Conservation (phyloP, 2,113 vertebrate genomes). For the Laterallus jamaicensis region DNA sequence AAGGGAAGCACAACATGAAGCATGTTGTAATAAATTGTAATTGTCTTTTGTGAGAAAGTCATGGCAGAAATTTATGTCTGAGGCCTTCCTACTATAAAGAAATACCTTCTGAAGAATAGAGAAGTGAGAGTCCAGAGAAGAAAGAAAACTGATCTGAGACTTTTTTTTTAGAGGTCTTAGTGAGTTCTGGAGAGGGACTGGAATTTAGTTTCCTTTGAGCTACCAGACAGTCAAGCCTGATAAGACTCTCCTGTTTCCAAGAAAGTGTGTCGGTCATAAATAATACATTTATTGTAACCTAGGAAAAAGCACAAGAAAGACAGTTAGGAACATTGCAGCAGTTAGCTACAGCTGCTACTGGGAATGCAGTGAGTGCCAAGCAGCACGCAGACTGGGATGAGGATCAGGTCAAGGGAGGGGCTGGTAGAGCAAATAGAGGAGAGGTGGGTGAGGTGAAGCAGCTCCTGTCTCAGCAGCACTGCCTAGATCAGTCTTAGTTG, state of each 20-base stretch:
- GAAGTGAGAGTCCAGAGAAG: neutral
- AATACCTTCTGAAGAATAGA: neutral
- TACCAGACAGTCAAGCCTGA: neutral
- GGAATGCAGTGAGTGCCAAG: neutral
- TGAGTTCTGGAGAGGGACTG: neutral
- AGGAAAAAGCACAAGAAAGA: neutral
- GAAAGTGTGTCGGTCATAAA: neutral
- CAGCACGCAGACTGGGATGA: accelerated
- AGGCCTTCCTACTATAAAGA: neutral
- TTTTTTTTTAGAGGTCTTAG: neutral
- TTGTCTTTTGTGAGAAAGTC: neutral
- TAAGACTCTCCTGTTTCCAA: neutral
- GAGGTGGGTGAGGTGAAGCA: accelerated
- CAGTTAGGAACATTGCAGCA: neutral
- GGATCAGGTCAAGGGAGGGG: neutral
- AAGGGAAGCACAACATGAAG: neutral
- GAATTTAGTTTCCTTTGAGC: neutral
- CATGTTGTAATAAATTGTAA: neutral
- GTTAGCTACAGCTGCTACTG: neutral
- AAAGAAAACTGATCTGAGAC: neutral
- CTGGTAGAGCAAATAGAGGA: neutral
- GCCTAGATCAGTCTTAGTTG: neutral
- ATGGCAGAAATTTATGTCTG: neutral
- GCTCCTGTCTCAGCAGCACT: neutral
- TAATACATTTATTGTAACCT: neutral